Base-by-base conservation (phyloP, 1,140 invertebrate genomes). In the Formica selysi region DNA sequence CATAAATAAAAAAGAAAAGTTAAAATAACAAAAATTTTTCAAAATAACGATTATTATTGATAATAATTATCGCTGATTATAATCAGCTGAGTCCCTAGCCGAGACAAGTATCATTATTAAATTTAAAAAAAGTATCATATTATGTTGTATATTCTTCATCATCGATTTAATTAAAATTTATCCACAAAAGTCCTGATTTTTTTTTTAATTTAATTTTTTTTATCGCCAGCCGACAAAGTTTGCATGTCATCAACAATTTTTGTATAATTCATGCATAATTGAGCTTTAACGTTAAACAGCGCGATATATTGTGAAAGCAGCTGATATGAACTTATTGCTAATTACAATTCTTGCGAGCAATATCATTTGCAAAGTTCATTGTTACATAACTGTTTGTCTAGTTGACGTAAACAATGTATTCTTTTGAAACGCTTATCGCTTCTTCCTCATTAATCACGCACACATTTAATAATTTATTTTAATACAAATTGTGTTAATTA, bases 301-400 rank as follows among this genome's bases (percentile, higher is more conserved):
- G 36, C n/a, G 6, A 44, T 44, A 26, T 26, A 10, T 68, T 26
- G 10, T n/a, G 4, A 38, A 41, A 11, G 3, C 11, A 38, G 8
- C 4, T 67, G 64, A 71, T 29, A 71, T 16, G 16, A 16, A 3
- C n/a, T 51, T 5, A 16, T 11, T 32, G n/a, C 5, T 16, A 71
- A 67, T 22, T n/a, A 10, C 2, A 22, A 3, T 5, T 44, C n/a
- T 10, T 38, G 36, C 3, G 2, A 67, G 11, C 59, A 11, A 26
- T 2, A 62, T 76, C 71, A 59, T 36, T 64, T 57, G 7, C n/a
- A 54, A 67, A 70, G 26, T 71, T 26, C 44, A 32, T 22, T 48
- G 41, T 7, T 4, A 22, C 22, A 16, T 29, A 0, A 11, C 22
- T 7, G 4, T 65, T 2, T 8, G 7, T 32, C 8, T 19, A 6